Base-by-base conservation (phyloP, 2,113 vertebrate genomes). In the Procavia capensis region DNA sequence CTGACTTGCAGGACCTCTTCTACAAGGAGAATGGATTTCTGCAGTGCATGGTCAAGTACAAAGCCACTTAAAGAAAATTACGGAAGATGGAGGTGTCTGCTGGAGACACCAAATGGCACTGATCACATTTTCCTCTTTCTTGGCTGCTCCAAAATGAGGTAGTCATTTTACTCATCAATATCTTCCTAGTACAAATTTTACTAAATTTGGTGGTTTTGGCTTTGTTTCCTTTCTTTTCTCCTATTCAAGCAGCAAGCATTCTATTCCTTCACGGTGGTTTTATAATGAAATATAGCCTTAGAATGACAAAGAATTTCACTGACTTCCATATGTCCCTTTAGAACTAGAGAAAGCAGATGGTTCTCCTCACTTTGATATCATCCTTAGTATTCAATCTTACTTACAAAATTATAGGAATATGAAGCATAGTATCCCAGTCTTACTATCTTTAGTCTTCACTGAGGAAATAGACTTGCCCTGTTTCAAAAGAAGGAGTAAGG, bases 301-400 rank as follows among this genome's bases (percentile, higher is more conserved):
- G 27, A 31, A 47, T 27, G 4, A 78, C 80, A 72, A 72, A 72
- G 25, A 41, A 29, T 27, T 90, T 43, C 4, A 64, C 9, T 50
- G 11, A 82, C 41, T 87, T 82, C 61, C 54, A 50, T 34, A 29
- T 81, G 43, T 63, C 39, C 8, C 20, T 91, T 75, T 83, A 22
- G 57, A 75, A 17, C 24, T 3, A 14, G 43, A 45, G 20, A 64
- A 79, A 76, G 11, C n/a, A 82, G 29, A 61, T 45, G 19, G 19
- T 45, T 94, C 17, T 91, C 90, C 13, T 93, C n/a, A 88, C 22
- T 82, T 94, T 92, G 34, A 54, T 79, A 85, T 43, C 72, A 25
- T 31, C 27, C 45, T 83, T 85, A 90, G 29, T 76, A 39, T 66
- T 84, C 89, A 78, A 1, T 90, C 75, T 90, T 47, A 54, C n/a